Conservation (phyloP, 2,113 vertebrate genomes). For the Terrapene triunguis region DNA sequence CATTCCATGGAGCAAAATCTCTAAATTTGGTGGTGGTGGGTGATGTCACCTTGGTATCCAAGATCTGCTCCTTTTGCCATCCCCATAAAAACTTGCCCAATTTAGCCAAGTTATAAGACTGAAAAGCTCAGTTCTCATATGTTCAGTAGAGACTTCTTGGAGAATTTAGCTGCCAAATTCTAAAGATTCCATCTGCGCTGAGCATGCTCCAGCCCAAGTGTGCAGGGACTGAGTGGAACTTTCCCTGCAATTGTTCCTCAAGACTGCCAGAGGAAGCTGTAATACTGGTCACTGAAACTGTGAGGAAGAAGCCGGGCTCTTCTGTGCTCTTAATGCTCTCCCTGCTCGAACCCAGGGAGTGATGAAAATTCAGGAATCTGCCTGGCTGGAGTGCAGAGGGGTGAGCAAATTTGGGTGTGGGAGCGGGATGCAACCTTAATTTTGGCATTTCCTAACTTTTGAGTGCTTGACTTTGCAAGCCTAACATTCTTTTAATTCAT, state of each 20-base stretch:
- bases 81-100: background rate
- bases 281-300: background rate
- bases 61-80: fast-evolving
- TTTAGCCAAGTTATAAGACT: background rate
- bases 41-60: background rate
- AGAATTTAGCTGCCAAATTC: no score
- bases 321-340: background rate
- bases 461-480: background rate
- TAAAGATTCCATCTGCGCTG: background rate
- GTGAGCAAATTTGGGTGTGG: no score
- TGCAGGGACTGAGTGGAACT: background rate
- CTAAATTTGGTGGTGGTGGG: background rate
- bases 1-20: background rate
- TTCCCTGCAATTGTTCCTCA: background rate
- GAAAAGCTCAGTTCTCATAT: background rate
- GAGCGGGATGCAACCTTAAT: background rate
- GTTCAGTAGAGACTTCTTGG: background rate
- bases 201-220: no score
- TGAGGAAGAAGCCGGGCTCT: background rate
- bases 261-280: background rate
- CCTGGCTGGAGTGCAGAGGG: no score
- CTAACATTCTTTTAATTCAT: background rate
- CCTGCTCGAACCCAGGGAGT: no score
- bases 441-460: background rate
- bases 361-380: no score